phyloP scores from a whole-genome alignment of 2,797 vertebrate genomes.

The Acrocephalus scirpaceus region DNA sequence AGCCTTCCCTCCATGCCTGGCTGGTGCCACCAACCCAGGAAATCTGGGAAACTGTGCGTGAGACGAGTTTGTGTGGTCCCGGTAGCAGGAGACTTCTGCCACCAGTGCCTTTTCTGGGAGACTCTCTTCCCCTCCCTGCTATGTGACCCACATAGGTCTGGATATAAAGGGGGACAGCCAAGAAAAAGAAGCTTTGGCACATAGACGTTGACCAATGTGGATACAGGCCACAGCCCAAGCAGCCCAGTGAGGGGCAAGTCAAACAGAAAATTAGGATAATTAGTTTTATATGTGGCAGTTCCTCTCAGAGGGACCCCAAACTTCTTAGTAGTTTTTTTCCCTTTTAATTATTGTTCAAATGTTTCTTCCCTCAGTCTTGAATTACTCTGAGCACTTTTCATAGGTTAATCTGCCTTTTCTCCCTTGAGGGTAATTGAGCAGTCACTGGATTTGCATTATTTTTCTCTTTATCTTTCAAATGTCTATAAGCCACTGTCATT shows the following conservation, averaged over 20 bases:
- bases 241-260: neutral
- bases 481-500: neutral
- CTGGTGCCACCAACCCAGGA: neutral
- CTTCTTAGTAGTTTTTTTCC: neutral
- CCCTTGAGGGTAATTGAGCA: neutral
- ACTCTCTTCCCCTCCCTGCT: neutral
- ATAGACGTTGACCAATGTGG: accelerated
- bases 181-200: neutral
- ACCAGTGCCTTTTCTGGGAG: neutral
- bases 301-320: neutral
- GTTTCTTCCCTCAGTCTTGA: neutral
- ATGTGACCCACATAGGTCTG: neutral
- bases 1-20: accelerated
- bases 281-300: neutral
- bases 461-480: neutral
- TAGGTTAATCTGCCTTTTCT: neutral
- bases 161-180: neutral
- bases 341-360: neutral
- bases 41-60: accelerated
- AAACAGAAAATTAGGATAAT: neutral
- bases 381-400: neutral
- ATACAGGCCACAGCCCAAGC: neutral
- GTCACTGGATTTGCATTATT: neutral
- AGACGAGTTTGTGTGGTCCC: neutral
- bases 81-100: neutral